Evolutionary conservation across 2,797 vertebrate species (phyloP).

Genomic region (Heteromormyrus szaboi): DNA sequence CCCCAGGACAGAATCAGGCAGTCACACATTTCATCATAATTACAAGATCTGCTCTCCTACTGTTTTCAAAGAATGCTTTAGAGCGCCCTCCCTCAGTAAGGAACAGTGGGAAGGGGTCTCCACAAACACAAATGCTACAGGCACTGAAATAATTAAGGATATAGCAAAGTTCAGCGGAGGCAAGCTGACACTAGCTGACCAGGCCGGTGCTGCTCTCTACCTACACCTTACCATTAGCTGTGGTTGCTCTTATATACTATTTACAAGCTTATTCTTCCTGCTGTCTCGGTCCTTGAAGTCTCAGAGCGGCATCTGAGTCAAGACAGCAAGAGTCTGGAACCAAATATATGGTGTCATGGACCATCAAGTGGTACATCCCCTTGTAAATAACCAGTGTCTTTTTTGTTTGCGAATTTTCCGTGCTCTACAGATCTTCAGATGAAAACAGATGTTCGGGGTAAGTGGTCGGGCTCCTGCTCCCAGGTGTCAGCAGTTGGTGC

Average conservation of each 20-base stretch:
- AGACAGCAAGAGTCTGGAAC: not conserved
- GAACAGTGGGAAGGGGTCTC: not conserved
- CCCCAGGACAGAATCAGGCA: not conserved
- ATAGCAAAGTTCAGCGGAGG: not conserved
- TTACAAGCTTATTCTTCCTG: not conserved
- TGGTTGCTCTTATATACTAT: not conserved
- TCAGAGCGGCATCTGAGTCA: not conserved
- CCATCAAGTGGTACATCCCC: not conserved
- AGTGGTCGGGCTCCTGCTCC: not conserved
- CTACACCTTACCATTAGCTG: not conserved
- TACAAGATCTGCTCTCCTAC: not conserved
- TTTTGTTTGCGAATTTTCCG: not conserved
- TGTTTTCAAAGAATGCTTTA: not conserved
- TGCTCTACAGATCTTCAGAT: not conserved
- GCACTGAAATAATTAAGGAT: not conserved
- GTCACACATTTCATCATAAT: not conserved
- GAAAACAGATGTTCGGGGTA: not conserved
- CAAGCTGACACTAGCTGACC: not conserved
- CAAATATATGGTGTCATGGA: not conserved
- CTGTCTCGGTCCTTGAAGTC: not conserved
- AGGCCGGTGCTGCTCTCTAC: not conserved
- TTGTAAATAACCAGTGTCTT: not conserved
- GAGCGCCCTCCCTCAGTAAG: not conserved
- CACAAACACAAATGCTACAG: not conserved
- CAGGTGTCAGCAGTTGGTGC: not conserved